phyloP scores from a whole-genome alignment of 2,888 invertebrate species.

The Drosophila meridionalis region DNA sequence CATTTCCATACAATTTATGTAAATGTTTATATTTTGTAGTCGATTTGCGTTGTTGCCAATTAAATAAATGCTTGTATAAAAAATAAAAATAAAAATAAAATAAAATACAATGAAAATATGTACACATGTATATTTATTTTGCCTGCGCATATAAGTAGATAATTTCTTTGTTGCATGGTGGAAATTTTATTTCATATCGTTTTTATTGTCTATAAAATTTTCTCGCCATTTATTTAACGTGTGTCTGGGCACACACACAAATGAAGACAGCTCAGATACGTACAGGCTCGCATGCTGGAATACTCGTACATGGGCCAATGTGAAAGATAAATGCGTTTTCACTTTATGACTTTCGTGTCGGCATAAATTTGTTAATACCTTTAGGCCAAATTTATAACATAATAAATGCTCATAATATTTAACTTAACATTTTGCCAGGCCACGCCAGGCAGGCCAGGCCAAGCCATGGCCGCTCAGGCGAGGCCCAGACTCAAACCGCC shows the following conservation, averaged over 20 bases:
- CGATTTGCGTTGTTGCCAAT: slow-evolving; percentile 32
- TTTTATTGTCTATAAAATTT: slow-evolving; percentile 75
- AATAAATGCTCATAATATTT: slow-evolving; percentile 83
- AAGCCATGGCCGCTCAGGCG: neutral
- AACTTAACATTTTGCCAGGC: slow-evolving; percentile 75
- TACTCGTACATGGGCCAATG: slow-evolving; percentile 43
- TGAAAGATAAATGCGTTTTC: slow-evolving; percentile 81
- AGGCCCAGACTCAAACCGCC: slow-evolving; percentile 29
- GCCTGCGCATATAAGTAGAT: slow-evolving; percentile 12
- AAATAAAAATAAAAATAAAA: neutral
- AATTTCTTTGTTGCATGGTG: slow-evolving; percentile 66
- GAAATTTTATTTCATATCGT: slow-evolving; percentile 59
- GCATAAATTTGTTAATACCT: slow-evolving; percentile 82
- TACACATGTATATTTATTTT: neutral
- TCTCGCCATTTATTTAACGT: slow-evolving; percentile 70
- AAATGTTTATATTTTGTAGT: slow-evolving; percentile 20
- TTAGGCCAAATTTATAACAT: slow-evolving; percentile 83
- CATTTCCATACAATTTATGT: slow-evolving; percentile 51
- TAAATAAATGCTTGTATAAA: slow-evolving; percentile 39
- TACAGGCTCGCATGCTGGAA: slow-evolving; percentile 19
- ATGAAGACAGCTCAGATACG: slow-evolving; percentile 3
- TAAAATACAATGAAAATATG: neutral
- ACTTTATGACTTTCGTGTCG: slow-evolving; percentile 82
- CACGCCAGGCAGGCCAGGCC: slow-evolving; percentile 2
- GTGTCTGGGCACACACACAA: slow-evolving; percentile 22